Percentiles rank a stretch among this genome's conserved stretches.
phyloP scores from a whole-genome alignment of 2,113 vertebrate genomes.

The Raja brachyura region DNA sequence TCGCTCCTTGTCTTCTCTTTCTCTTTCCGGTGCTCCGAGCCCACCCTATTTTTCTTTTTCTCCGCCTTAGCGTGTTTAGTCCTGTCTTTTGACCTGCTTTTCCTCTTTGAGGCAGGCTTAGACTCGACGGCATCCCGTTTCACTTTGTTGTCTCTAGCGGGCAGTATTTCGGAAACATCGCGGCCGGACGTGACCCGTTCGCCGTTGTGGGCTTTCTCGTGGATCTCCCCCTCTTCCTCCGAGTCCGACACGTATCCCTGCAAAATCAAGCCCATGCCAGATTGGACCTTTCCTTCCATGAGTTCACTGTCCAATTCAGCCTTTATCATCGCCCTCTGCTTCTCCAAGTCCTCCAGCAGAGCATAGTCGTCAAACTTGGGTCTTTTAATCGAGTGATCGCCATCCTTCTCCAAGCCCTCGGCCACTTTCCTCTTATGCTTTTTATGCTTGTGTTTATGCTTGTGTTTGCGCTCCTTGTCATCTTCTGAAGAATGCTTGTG shows the following conservation, averaged over 20 bases:
- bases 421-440: conserved; percentile 90
- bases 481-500: conserved; percentile 89
- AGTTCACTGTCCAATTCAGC: conserved; percentile 96
- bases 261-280: conserved; percentile 94
- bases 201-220: conserved; percentile 78
- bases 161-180: conserved; percentile 47
- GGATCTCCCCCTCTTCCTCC: conserved; percentile 85
- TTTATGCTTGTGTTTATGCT: conserved; percentile 92
- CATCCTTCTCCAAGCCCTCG: conserved; percentile 62
- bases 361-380: conserved; percentile 90
- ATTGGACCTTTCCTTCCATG: conserved; percentile 97
- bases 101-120: conserved; percentile 74
- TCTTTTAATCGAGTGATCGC: conserved; percentile 75
- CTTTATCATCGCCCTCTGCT: conserved; percentile 95
- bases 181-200: conserved; percentile 65
- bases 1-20: conserved; percentile 66
- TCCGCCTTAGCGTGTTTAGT: conserved; percentile 72
- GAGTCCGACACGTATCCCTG: conserved; percentile 97
- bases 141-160: conserved; percentile 58
- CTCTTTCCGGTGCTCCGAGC: conserved; percentile 59
- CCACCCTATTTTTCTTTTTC: conserved; percentile 72
- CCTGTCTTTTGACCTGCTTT: conserved; percentile 76
- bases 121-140: conserved; percentile 74
- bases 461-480: conserved; percentile 86
- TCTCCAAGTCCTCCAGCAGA: conserved; percentile 91